Evolutionary conservation across 2,888 invertebrate genomes (phyloP).

Genomic region (Hemaris fuciformis): DNA sequence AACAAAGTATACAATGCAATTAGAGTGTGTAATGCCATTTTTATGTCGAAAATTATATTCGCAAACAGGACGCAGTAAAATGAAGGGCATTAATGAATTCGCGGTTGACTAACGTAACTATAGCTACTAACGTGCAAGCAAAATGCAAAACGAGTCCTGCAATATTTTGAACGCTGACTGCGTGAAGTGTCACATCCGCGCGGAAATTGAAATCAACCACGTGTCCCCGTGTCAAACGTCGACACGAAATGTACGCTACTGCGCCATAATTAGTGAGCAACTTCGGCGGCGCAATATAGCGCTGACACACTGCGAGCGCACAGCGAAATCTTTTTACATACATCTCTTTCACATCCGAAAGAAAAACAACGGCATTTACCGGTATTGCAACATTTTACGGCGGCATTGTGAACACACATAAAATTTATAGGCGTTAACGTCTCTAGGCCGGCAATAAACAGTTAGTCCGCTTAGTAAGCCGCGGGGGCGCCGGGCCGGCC

Average conservation of each 20-base stretch:
- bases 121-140: neutral
- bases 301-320: neutral
- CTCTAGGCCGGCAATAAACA: conserved; percentile 69
- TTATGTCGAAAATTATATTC: neutral
- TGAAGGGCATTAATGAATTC: neutral
- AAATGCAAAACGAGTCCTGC: conserved; percentile 3
- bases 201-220: conserved; percentile 58
- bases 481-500: conserved; percentile 41
- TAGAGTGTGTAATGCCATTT: neutral
- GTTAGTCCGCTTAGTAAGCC: conserved; percentile 56
- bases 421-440: conserved; percentile 76
- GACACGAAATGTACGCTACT: neutral
- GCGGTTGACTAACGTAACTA: neutral
- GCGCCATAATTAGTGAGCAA: conserved; percentile 14
- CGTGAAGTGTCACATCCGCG: conserved; percentile 50
- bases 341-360: conserved; percentile 53
- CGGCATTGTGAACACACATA: conserved; percentile 68
- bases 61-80: neutral
- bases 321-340: conserved; percentile 16
- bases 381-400: conserved; percentile 74
- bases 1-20: neutral
- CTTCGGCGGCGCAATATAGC: neutral
- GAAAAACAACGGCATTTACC: conserved; percentile 66
- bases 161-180: conserved; percentile 5
- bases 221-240: neutral